Evolutionary conservation across 1,140 invertebrate species (phyloP), one percentile per base, ranked within the genome.

Genomic region (Dolichoris vasculosae): DNA sequence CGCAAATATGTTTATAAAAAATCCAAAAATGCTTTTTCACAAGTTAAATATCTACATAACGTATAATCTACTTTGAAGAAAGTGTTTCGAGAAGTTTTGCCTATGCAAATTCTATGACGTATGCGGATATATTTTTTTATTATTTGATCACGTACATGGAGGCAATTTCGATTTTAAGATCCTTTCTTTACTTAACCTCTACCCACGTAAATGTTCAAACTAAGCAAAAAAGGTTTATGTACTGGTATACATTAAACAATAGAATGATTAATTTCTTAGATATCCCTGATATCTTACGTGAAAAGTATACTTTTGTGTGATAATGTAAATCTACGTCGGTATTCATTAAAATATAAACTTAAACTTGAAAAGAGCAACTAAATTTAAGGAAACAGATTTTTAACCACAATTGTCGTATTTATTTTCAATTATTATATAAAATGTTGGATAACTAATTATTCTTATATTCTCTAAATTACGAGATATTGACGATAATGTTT

Each of bases 51-150:
- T 43, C 26, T 23, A n/a, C 23, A 20, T 17, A 43, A 73, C n/a
- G 32, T 43, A 43, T 43, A 73, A 43, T 73, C 38, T 73, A 43
- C 4, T 73, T 43, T 1, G 26, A 73, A 73, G 38, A 73, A 73
- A 73, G 38, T 43, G 23, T 73, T 73, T 43, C 38, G 43, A 73
- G 23, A 73, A 43, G 40, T 43, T 20, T 35, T 73, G n/a, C 69
- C 38, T 9, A 73, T 73, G 69, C 69, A 73, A 73, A 73, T 73
- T 73, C 69, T 73, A 43, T 73, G 35, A 71, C 67, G 67, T 30
- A n/a, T 0, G 40, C 69, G 69, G 23, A 73, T 43, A 43, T 73
- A 73, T 73, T 73, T 73, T 64, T 73, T 43, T 73, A 73, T 43
- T 73, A 73, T 40, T 43, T 73, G 1, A 73, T 0, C 38, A 73